Percentiles rank a stretch among this genome's conserved stretches.
phyloP scores from a whole-genome alignment of 2,113 vertebrate species.

The Platysteira castanea region DNA sequence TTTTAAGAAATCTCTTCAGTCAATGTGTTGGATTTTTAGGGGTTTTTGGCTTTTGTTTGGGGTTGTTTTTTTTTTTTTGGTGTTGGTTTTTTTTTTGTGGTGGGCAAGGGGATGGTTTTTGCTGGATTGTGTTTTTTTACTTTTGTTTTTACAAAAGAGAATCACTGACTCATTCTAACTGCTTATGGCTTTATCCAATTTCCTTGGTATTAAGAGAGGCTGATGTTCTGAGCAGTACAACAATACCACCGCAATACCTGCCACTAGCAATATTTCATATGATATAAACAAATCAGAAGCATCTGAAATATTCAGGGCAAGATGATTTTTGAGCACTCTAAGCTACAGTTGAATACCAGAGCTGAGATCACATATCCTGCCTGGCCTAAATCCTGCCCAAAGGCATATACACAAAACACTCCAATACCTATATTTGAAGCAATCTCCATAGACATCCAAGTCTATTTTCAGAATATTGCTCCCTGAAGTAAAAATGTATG shows the following conservation, averaged over 20 bases:
- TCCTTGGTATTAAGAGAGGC: not conserved
- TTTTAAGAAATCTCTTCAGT: not conserved
- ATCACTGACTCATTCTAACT: not conserved
- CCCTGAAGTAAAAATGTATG: not conserved
- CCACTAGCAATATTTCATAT: not conserved
- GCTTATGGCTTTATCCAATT: not conserved
- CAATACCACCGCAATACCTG: not conserved
- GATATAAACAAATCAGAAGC: conserved; percentile 4
- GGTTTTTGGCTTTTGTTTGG: not conserved
- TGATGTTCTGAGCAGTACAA: not conserved
- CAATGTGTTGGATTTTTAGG: not conserved
- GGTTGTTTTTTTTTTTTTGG: rapidly evolving
- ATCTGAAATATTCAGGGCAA: conserved; percentile 50
- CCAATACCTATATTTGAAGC: not conserved
- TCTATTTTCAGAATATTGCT: not conserved
- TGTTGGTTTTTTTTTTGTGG: not conserved
- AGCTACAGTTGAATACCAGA: not conserved
- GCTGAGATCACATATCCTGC: not conserved
- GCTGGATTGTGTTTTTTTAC: not conserved
- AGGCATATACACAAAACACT: not conserved
- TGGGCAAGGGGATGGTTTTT: not conserved
- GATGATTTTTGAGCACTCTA: not conserved
- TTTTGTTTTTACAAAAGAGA: not conserved
- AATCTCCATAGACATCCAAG: not conserved
- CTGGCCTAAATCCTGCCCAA: not conserved